These are phyloP conservation scores for Microctonus hyperodae DNA, from an alignment of 2,888 invertebrate genomes.

Conservation along the genomic window DNA sequence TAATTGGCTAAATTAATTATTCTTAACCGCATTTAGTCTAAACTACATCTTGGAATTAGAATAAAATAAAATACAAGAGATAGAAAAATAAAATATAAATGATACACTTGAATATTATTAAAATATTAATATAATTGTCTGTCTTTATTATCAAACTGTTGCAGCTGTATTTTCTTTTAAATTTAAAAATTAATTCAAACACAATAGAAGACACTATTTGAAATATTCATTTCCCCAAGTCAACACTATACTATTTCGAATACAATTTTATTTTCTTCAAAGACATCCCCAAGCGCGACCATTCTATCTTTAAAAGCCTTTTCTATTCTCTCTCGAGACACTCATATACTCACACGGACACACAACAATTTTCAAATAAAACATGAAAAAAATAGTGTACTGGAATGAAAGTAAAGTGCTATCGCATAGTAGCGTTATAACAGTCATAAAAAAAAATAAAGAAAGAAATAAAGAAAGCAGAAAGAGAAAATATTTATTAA, in stretches of 20 bases:
- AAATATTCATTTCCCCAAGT: not conserved
- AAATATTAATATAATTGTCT: not conserved
- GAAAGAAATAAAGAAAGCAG: not conserved
- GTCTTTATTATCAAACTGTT: not conserved
- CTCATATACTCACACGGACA: too few relatives aligned
- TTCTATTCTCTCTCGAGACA: not conserved
- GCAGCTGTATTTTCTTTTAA: not conserved
- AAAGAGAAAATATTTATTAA: not conserved
- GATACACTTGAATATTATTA: not conserved
- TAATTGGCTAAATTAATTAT: too few relatives aligned
- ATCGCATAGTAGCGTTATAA: not conserved
- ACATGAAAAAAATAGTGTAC: not conserved
- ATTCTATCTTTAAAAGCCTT: slow-evolving; percentile 1
- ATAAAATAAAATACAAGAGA: not conserved
- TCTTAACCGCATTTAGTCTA: not conserved
- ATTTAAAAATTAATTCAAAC: not conserved
- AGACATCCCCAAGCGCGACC: not conserved
- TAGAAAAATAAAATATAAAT: not conserved
- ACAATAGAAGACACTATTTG: not conserved
- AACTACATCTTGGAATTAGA: not conserved
- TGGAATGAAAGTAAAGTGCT: not conserved
- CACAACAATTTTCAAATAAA: not conserved
- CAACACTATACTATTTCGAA: not conserved
- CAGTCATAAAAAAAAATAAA: not conserved
- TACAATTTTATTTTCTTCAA: not conserved